Base-by-base conservation (phyloP, 30 jellyfish, hydroid and myxozoan species). In the Nemopilema nomurai region DNA sequence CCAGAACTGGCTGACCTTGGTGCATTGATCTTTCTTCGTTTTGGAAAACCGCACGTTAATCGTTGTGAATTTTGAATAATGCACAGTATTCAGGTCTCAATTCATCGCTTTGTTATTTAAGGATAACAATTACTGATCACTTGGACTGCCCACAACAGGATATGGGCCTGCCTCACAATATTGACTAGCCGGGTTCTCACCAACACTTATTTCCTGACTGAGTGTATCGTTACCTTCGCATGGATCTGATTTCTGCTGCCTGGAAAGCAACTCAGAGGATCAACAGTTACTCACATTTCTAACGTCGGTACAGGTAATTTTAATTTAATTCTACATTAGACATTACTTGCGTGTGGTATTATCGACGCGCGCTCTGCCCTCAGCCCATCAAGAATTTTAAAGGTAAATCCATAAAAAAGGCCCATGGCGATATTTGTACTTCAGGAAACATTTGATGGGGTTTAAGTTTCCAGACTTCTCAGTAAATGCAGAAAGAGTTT, bases 121-220 rank as follows among this genome's bases (percentile, higher is more conserved):
- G 57, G 57, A 41, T 41, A 41, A 41, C 57, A 41, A 41, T 41
- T 41, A 41, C 57, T 3, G 57, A 41, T 41, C 57, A 41, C 57
- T 41, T 13, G 57, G 57, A 41, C 57, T 41, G 57, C 50, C 80
- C 33, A 16, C 83, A 73, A 73, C 70, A 32, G 83, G 83, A 73
- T 73, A 73, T 73, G 83, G 83, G 83, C 64, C 19, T 49, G 83
- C 53, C 83, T 73, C 83, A 73, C 53, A 30, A 41, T 41, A 41
- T 41, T 41, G 57, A 41, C 57, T 41, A 41, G 57, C 57, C 57
- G 57, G 57, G 57, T 41, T 41, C 57, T 41, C 57, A 13, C 57
- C 57, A 6, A 41, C 13, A 3, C 57, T 41, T 41, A 41, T 41
- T 41, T 41, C 57, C 57, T 41, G 57, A 41, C 57, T 3, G 57